Base-by-base conservation (phyloP, 1,140 invertebrate genomes). In the Drosophila pseudoananassae region DNA sequence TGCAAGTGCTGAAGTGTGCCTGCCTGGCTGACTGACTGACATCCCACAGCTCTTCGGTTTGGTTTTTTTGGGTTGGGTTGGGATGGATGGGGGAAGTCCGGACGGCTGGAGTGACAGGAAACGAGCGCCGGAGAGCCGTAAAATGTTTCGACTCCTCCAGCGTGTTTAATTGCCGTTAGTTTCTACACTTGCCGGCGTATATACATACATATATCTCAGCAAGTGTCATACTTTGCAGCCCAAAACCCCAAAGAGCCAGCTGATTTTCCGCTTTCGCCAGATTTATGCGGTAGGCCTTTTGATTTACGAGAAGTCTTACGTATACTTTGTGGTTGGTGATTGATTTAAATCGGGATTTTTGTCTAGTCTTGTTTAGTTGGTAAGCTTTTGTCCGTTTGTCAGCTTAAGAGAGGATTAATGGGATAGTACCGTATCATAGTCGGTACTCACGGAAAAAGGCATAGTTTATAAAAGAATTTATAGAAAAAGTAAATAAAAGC, bases 1-100 rank as follows among this genome's bases (percentile, higher is more conserved):
- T 76, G 60, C 80, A 78, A 85, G 69, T 85, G 77, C 68, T 78
- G 73, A 85, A 74, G 78, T 74, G 72, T 76, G 78, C 68, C 60
- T 59, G 59, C 64, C 78, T 58, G 60, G 59, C 78, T 58, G 60
- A 47, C 59, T 61, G 63, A 77, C 78, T 61, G 60, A 47, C 55
- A 53, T 51, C 38, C 43, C 25, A 7, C 25, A 27, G 25, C 25
- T 27, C 25, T n/a, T 36, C 3, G 33, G 33, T 36, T 12, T 36
- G 33, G 31, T 33, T 33, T 6, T 29, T 29, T 20, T 20, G 20
- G 20, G 20, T 20, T 20, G 20, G 20, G 20, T 20, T 20, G 20
- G 20, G 20, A 3, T 20, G 20, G 20, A 20, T 20, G 20, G 20
- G 20, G 20, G 20, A 20, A 20, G 20, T 20, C 43, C n/a, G 12